phyloP scores from a whole-genome alignment of 2,797 vertebrate genomes.

The Carcharodon carcharias region DNA sequence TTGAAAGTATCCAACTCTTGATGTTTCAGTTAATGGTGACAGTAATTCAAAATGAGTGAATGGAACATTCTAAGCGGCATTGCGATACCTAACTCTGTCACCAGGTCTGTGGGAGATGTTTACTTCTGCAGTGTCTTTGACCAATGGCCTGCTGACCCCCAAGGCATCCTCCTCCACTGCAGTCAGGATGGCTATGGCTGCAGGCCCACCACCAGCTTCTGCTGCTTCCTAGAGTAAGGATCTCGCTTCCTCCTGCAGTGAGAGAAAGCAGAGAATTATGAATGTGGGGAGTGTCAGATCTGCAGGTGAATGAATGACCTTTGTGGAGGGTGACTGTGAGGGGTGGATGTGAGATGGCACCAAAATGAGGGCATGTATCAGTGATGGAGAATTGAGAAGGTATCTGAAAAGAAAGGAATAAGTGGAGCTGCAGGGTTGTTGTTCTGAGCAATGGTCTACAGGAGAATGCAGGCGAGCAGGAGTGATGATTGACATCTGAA shows the following conservation, averaged over 20 bases:
- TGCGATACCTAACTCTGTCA: neutral
- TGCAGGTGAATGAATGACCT: neutral
- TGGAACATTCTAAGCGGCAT: neutral
- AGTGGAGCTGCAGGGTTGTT: neutral
- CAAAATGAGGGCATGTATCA: neutral
- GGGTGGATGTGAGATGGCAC: neutral
- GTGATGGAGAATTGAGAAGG: neutral
- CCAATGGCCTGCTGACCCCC: neutral
- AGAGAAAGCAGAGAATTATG: neutral
- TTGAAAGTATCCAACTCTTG: neutral
- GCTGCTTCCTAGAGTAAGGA: neutral
- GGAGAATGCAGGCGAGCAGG: neutral
- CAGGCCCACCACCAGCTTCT: neutral
- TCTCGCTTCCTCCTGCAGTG: neutral
- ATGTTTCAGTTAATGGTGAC: neutral
- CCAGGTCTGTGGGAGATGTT: too few relatives aligned
- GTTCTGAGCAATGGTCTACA: neutral
- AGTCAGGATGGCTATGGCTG: neutral
- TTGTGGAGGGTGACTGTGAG: neutral
- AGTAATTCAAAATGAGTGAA: neutral
- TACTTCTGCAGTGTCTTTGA: too few relatives aligned
- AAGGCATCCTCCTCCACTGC: neutral
- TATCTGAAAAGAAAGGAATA: neutral
- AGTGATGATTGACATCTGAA: too few relatives aligned
- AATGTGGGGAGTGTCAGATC: neutral